phyloP scores from a whole-genome alignment of 1,140 invertebrate genomes.

The Microplitis demolitor region DNA sequence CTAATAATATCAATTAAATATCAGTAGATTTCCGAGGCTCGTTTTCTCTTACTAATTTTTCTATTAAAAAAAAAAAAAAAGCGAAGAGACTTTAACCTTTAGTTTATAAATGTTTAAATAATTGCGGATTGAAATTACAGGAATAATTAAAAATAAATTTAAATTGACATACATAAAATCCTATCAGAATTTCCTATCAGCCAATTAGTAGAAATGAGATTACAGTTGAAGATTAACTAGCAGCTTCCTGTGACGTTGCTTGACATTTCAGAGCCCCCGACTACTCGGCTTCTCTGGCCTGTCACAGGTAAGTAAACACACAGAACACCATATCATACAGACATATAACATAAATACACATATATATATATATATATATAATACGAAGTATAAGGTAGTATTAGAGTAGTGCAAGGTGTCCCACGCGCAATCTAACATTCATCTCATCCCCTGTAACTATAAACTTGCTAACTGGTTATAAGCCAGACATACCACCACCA shows the following conservation, averaged over 20 bases:
- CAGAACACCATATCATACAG: not conserved
- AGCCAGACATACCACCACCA: not conserved
- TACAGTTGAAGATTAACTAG: slow-evolving; percentile 37
- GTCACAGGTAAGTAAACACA: slow-evolving; percentile 18
- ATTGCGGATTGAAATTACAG: no score
- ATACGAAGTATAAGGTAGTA: not conserved
- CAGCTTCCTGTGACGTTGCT: slow-evolving; percentile 32
- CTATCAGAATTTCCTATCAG: slow-evolving; percentile 37
- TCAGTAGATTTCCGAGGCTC: no score
- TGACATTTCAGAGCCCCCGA: slow-evolving; percentile 9
- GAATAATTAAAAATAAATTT: not conserved
- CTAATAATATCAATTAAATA: no score
- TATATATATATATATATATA: no score
- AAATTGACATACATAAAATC: slow-evolving; percentile 10
- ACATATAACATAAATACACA: no score
- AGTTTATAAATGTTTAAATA: no score
- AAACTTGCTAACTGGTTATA: slow-evolving; percentile 5
- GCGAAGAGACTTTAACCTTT: no score
- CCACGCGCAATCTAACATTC: not conserved
- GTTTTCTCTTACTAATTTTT: no score
- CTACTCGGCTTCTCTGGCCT: not conserved
- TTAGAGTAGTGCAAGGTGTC: not conserved
- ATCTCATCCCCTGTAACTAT: not conserved
- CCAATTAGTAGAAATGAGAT: slow-evolving; percentile 44
- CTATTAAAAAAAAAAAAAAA: no score